Evolutionary conservation across 2,113 vertebrate species (phyloP).

Genomic region (Gymnarchus niloticus): DNA sequence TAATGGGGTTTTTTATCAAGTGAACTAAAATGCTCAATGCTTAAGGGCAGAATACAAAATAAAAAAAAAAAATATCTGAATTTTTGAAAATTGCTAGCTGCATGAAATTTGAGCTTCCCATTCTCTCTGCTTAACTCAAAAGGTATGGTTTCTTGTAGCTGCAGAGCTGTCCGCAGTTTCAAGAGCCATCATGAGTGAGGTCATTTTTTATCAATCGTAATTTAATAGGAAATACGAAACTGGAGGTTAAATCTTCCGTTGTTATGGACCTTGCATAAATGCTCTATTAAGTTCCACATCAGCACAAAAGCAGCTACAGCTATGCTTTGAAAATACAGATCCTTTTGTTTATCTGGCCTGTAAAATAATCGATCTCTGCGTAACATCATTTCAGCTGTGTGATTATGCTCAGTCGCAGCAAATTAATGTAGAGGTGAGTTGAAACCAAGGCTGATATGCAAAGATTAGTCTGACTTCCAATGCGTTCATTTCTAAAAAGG

Average conservation of each 20-base stretch:
- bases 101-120: not conserved
- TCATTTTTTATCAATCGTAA: not conserved
- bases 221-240: not conserved
- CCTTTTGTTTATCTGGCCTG: not conserved
- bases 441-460: not conserved
- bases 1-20: not conserved
- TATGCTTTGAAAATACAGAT: not conserved
- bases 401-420: not conserved
- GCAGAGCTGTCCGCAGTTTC: not conserved
- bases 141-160: not conserved
- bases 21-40: not conserved
- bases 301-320: not conserved
- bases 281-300: not conserved
- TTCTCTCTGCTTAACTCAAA: not conserved
- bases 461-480: not conserved
- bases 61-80: not conserved
- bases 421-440: not conserved
- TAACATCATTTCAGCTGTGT: not conserved
- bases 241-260: not conserved
- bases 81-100: not conserved
- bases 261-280: not conserved
- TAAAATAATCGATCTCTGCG: not conserved
- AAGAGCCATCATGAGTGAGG: not conserved
- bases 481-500: not conserved
- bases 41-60: constrained; percentile 7